Conservation (phyloP, 53 echinoderm and acorn worm species). For the Antedon mediterranea region DNA sequence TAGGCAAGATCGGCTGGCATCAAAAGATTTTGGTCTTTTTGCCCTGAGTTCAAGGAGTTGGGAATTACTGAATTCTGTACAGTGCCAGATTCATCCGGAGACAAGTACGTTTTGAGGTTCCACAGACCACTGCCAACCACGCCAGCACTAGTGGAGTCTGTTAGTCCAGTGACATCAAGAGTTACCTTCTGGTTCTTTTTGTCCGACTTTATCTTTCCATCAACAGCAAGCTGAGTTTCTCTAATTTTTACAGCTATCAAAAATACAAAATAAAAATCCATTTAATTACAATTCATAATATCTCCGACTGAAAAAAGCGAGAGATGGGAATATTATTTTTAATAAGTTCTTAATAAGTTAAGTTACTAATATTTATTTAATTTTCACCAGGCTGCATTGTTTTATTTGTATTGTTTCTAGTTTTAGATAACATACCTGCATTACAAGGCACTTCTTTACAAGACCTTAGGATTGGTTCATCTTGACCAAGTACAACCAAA, state of each 20-base stretch:
- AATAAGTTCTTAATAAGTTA: too few species aligned
- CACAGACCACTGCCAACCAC: constrained; percentile 62
- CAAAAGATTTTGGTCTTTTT: constrained; percentile 8
- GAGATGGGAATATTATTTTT: too few species aligned
- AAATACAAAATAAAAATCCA: background rate
- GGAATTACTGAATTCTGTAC: background rate
- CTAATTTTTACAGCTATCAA: background rate
- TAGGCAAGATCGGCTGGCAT: constrained; percentile 41
- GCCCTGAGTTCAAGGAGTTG: background rate
- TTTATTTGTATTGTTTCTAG: too few species aligned
- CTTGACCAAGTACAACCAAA: constrained; percentile 37
- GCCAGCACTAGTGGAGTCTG: constrained; percentile 42
- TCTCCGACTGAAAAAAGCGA: too few species aligned
- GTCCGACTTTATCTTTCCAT: background rate
- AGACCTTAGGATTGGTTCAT: constrained; percentile 39
- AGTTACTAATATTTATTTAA: too few species aligned
- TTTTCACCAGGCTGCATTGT: too few species aligned
- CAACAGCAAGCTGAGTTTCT: background rate
- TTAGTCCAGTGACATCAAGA: background rate
- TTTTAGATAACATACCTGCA: constrained; percentile 47
- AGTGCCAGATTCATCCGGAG: constrained; percentile 3
- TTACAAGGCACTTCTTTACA: constrained; percentile 74
- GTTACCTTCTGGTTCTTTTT: background rate
- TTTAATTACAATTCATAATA: too few species aligned
- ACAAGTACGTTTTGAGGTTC: constrained; percentile 60